Base-by-base conservation (phyloP, 2,797 vertebrate species). In the Vireo griseus region DNA sequence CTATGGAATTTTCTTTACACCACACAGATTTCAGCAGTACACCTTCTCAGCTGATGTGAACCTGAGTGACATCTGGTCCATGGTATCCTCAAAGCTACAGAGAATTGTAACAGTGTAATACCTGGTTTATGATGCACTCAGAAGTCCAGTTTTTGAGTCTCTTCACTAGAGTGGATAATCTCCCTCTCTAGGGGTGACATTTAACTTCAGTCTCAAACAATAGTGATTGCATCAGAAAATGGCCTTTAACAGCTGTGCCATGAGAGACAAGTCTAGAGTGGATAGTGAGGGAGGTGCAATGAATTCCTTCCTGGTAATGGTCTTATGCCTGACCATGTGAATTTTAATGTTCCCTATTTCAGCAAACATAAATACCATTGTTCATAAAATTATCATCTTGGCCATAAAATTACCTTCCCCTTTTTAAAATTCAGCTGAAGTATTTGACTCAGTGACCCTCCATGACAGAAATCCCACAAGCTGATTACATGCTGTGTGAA, bases 401-500 rank as follows among this genome's bases (percentile, higher is more conserved):
- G n/a, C 85, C 91, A 89, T 86, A 94, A 97, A 95, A 73, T 96
- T 88, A 31, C 37, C 50, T 57, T 82, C 92, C 45, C 44, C 91
- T 82, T 96, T 96, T 97, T 92, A 92, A 95, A 97, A 92, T 94
- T 75, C 94, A 93, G 52, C 33, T 48, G 29, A 69, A 95, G 73
- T 71, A 68, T 95, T 96, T 97, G 97, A 95, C 95, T 95, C 42
- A 33, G 67, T 96, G 97, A 97, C 97, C 95, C 75, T 63, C 63
- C 88, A 81, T 94, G 76, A 88, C 94, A 97, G 96, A 88, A 97
- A 97, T 97, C 97, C 94, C 16, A 71, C 86, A 92, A 94, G 97
- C 95, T 97, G 96, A 97, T 94, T 97, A 96, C 96, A 97, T 88
- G 95, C 93, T 94, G 65, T 25, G 42, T 90, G 93, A 97, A 97